A percentile compares a stretch with the other conserved stretches of the same genome.
Evolutionary conservation across 2,888 invertebrate species (phyloP).

Genomic region (Leucozona laternaria): DNA sequence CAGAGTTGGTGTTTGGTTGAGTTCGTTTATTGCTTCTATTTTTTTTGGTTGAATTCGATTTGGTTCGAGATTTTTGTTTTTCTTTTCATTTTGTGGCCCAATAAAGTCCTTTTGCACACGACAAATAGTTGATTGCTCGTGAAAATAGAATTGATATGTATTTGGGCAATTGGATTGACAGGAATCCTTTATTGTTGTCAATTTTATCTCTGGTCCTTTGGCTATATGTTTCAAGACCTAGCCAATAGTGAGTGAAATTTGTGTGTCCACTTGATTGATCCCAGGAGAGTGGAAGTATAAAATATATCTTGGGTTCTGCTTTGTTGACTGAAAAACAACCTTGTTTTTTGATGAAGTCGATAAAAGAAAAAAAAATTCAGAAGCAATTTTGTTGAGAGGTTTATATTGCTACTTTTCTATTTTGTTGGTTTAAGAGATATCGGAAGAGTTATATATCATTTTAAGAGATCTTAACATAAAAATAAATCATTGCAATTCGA

Average conservation of each 20-base stretch:
- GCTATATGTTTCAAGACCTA: slow-evolving; percentile 16
- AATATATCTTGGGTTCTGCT: background rate
- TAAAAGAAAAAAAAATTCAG: background rate
- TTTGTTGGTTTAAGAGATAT: background rate
- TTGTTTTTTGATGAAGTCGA: slow-evolving; percentile 13
- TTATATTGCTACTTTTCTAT: background rate
- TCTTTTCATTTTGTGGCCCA: background rate
- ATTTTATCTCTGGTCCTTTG: slow-evolving; percentile 16
- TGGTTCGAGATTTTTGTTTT: background rate
- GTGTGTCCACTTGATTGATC: slow-evolving; percentile 15
- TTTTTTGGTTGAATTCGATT: slow-evolving; percentile 12
- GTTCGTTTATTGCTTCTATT: slow-evolving; percentile 7
- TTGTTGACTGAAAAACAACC: slow-evolving; percentile 24
- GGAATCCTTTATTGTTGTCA: slow-evolving; percentile 28
- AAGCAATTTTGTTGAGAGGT: slow-evolving; percentile 13
- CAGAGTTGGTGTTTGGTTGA: slow-evolving; percentile 10
- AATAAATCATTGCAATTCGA: background rate
- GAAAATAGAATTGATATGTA: slow-evolving; percentile 34
- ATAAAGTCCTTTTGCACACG: background rate
- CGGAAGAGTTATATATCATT: background rate
- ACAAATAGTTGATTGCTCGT: slow-evolving; percentile 35
- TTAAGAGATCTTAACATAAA: background rate
- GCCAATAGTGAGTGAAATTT: slow-evolving; percentile 14
- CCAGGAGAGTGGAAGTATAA: background rate
- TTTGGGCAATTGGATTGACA: slow-evolving; percentile 48